Conservation (phyloP, 2,888 invertebrate genomes). For the Linyphia triangularis region DNA sequence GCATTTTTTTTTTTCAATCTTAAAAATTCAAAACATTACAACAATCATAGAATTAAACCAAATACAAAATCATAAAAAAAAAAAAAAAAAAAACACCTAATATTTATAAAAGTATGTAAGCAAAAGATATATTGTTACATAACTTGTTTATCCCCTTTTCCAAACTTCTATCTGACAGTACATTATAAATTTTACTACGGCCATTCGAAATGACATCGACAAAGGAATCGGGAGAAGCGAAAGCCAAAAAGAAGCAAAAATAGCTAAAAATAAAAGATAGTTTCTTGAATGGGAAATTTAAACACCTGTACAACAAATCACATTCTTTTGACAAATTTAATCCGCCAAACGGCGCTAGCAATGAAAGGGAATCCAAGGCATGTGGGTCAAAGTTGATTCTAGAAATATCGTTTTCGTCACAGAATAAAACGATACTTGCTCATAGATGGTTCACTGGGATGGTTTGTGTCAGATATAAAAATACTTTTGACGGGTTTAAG, state of each 20-base stretch:
- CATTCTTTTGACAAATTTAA: constrained; percentile 39
- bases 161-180: too few species aligned
- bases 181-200: too few species aligned
- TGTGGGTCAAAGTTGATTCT: constrained; percentile 28
- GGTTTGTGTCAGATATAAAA: background rate
- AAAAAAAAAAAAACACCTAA: too few species aligned
- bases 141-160: too few species aligned
- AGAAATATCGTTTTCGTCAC: constrained; percentile 45
- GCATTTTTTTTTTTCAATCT: too few species aligned
- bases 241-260: background rate
- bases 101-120: too few species aligned
- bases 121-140: too few species aligned
- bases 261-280: background rate
- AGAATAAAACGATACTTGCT: constrained; percentile 1
- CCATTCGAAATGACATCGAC: background rate
- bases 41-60: too few species aligned
- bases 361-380: background rate
- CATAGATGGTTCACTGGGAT: background rate
- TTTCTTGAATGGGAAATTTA: background rate
- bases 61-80: too few species aligned
- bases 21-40: too few species aligned
- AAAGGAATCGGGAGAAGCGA: background rate
- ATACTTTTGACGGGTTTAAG: background rate
- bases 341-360: constrained; percentile 17
- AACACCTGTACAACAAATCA: constrained; percentile 49